Conservation (phyloP, 64 coral and sea anemone species). For the Cladopsammia gracilis region DNA sequence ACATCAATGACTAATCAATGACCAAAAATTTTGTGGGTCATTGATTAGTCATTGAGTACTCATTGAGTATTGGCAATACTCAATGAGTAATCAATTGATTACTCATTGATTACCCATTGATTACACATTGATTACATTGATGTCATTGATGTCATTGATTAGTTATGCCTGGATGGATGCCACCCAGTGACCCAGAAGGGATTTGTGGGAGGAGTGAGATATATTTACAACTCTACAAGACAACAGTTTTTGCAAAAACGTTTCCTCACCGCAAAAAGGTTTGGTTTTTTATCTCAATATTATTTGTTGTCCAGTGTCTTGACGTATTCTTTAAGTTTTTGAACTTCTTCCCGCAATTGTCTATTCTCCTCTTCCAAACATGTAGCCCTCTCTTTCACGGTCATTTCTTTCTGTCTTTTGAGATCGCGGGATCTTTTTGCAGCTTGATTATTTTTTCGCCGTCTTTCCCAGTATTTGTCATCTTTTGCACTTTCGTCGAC, state of each 20-base stretch:
- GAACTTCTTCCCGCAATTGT: constrained; percentile 54
- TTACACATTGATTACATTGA: too few relatives aligned
- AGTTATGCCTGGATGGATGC: too few relatives aligned
- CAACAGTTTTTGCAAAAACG: neutral
- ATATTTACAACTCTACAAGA: neutral
- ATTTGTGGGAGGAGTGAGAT: too few relatives aligned
- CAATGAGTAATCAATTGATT: too few relatives aligned
- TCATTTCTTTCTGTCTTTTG: constrained; percentile 67
- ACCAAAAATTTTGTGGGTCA: too few relatives aligned
- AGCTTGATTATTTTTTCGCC: constrained; percentile 71
- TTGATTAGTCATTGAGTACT: too few relatives aligned
- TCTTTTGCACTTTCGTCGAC: constrained; percentile 56
- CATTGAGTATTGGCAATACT: too few relatives aligned
- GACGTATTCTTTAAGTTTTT: constrained; percentile 57
- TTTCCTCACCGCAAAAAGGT: neutral
- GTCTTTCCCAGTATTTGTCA: constrained; percentile 79
- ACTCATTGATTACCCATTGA: too few relatives aligned
- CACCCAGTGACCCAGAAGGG: too few relatives aligned
- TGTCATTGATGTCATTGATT: too few relatives aligned
- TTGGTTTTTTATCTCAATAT: neutral
- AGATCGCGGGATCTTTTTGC: constrained; percentile 74
- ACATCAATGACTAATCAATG: too few relatives aligned
- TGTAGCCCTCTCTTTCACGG: constrained; percentile 34
- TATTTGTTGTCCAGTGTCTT: constrained; percentile 30
- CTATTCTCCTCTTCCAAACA: constrained; percentile 45